These are phyloP conservation scores for Triplophysa siluroides DNA, from an alignment of 2,113 vertebrate species.

Conservation along the genomic window DNA sequence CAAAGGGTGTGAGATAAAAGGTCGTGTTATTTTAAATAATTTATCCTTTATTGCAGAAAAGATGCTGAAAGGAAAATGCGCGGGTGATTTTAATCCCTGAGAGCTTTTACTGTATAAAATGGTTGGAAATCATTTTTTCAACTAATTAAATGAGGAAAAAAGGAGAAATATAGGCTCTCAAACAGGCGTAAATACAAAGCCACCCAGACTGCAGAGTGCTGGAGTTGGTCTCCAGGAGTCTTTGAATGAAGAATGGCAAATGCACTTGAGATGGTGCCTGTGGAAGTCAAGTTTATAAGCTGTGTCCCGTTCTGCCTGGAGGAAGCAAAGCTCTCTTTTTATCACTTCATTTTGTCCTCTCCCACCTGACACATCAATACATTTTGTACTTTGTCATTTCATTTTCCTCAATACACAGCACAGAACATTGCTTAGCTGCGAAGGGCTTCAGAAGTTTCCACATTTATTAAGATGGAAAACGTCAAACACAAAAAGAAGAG, in stretches of 20 bases:
- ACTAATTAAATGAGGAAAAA: constrained; percentile 65
- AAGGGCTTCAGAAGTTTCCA: constrained; percentile 61
- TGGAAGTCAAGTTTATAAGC: constrained; percentile 65
- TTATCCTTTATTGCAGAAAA: constrained; percentile 99
- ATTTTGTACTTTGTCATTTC: constrained; percentile 67
- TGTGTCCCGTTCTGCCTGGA: constrained; percentile 54
- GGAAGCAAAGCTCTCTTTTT: constrained; percentile 58
- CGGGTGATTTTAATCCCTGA: constrained; percentile 87
- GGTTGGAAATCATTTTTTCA: constrained; percentile 54
- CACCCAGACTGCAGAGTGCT: constrained; percentile 52
- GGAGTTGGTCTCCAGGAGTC: constrained; percentile 54
- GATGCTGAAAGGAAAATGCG: constrained; percentile 94
- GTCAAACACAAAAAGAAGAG: constrained; percentile 26
- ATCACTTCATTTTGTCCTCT: constrained; percentile 70
- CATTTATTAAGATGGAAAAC: constrained; percentile 71
- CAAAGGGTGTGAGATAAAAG: constrained; percentile 98
- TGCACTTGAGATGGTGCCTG: constrained; percentile 68
- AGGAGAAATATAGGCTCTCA: constrained; percentile 45
- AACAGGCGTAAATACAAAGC: constrained; percentile 64
- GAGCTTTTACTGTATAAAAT: constrained; percentile 63
- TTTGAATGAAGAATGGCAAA: constrained; percentile 59
- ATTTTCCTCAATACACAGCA: constrained; percentile 59
- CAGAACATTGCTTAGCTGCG: constrained; percentile 51
- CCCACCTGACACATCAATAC: constrained; percentile 72
- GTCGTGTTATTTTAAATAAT: constrained; percentile 99